phyloP scores from a whole-genome alignment of 35 echinoderm and acorn worm genomes.

The Chiridota heheva region DNA sequence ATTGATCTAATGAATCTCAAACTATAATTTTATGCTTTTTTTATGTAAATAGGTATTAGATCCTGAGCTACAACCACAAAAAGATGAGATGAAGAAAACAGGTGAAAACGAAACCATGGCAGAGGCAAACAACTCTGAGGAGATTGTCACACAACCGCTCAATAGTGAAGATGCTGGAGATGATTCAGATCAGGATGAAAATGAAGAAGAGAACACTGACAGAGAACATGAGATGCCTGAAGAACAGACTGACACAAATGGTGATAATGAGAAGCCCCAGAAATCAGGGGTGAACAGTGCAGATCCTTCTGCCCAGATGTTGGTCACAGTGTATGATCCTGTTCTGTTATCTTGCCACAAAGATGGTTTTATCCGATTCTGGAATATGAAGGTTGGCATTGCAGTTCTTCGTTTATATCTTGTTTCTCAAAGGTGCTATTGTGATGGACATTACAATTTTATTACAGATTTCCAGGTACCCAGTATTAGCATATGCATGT shows the following conservation, averaged over 20 bases:
- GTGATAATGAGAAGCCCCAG: neutral
- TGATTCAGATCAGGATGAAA: conserved; percentile 3
- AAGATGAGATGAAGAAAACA: too few species aligned
- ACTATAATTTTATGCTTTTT: too few species aligned
- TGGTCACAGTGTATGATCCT: conserved; percentile 74
- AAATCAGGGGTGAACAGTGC: conserved; percentile 25
- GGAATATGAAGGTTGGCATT: conserved; percentile 77
- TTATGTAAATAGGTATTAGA: too few species aligned
- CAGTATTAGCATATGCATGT: too few species aligned
- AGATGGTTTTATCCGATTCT: conserved; percentile 85
- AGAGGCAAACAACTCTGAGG: conserved; percentile 1
- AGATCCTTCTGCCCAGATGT: conserved; percentile 70
- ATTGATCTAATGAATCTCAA: too few species aligned
- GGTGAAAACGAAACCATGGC: too few species aligned
- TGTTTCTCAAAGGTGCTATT: neutral
- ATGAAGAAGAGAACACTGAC: neutral
- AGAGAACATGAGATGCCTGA: conserved; percentile 17
- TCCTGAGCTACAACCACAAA: too few species aligned
- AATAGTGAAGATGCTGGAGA: conserved; percentile 35
- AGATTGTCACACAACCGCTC: neutral
- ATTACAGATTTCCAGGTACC: too few species aligned
- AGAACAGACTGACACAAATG: neutral
- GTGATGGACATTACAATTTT: too few species aligned
- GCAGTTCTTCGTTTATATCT: neutral
- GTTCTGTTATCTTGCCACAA: conserved; percentile 76